Evolutionary conservation across 1,140 invertebrate species (phyloP), one percentile per base, ranked within the genome.

Genomic region (Potamilus streckersoni): DNA sequence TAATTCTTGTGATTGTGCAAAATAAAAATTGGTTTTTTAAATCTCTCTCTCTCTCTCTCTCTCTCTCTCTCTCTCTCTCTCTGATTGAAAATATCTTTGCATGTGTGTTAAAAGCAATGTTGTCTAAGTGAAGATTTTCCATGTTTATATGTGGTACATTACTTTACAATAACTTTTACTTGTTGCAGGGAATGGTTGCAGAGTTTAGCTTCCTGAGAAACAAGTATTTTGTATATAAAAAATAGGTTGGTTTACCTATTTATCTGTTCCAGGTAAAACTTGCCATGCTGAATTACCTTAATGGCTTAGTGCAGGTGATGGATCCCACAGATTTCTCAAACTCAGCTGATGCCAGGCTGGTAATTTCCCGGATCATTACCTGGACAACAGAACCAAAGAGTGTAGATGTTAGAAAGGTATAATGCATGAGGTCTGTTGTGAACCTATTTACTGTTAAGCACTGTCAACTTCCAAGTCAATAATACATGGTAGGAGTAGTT

Each of bases 391-490:
- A 92, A 78, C 91, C 79, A 19, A 92, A 92, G 82, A 91, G 88
- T 82, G 86, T 93, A 55, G 96, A 98, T 82, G 93, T 97, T 60
- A 92, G 96, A 80, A 92, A 93, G 74, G 89, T 90, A 79, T 31
- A 55, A 49, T 49, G 38, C 38, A 49, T 49, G 11, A 49, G 38
- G 38, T 49, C 38, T 49, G 38, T 49, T 49, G 38, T 49, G 38
- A 49, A 49, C 38, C 38, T 49, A 49, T 49, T 49, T 49, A 11
- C 38, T 11, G 6, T 23, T 23, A 23, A 23, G 23, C 23, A 23
- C 23, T 23, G 27, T 31, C 27, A 49, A 49, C 11, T 6, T 49
- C 11, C 6, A 8, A 49, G 38, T 49, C 6, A 49, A 8, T 11
- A 49, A 49, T 49, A 49, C 38, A 49, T 49, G 11, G 38, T 49